phyloP scores from a whole-genome alignment of 1,140 invertebrate genomes.

The Teleogryllus occipitalis region DNA sequence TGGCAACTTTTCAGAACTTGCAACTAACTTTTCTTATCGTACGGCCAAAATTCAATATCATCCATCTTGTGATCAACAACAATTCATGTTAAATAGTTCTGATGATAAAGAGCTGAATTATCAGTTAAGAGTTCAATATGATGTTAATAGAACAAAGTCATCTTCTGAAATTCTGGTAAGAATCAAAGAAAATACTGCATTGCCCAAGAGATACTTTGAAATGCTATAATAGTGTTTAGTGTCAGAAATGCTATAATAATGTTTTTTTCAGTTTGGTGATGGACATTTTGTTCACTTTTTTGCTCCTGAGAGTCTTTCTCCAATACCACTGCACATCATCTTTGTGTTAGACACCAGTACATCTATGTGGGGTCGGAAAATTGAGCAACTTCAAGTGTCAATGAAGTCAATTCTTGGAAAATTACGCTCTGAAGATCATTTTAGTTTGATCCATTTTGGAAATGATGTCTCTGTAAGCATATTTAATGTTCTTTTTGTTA shows the following conservation, averaged over 20 bases:
- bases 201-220: not conserved
- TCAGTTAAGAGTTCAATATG: not conserved
- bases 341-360: constrained; percentile 63
- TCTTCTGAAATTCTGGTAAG: not conserved
- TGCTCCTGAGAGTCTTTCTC: constrained; percentile 48
- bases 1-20: too few relatives aligned
- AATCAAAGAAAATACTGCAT: not conserved
- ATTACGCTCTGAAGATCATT: constrained; percentile 35
- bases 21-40: too few relatives aligned
- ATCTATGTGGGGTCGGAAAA: constrained; percentile 59
- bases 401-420: constrained; percentile 44
- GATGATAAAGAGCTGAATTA: not conserved
- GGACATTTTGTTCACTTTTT: constrained; percentile 74
- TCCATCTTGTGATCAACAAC: not conserved
- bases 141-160: not conserved
- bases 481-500: not conserved
- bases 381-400: constrained; percentile 54
- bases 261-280: constrained; percentile 46
- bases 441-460: constrained; percentile 38
- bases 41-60: not conserved
- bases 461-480: constrained; percentile 25
- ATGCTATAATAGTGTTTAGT: too few relatives aligned
- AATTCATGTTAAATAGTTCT: not conserved
- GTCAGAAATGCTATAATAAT: not conserved
- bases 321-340: constrained; percentile 57